Conservation (phyloP, 2,113 vertebrate genomes). For the Thryonomys swinderianus region DNA sequence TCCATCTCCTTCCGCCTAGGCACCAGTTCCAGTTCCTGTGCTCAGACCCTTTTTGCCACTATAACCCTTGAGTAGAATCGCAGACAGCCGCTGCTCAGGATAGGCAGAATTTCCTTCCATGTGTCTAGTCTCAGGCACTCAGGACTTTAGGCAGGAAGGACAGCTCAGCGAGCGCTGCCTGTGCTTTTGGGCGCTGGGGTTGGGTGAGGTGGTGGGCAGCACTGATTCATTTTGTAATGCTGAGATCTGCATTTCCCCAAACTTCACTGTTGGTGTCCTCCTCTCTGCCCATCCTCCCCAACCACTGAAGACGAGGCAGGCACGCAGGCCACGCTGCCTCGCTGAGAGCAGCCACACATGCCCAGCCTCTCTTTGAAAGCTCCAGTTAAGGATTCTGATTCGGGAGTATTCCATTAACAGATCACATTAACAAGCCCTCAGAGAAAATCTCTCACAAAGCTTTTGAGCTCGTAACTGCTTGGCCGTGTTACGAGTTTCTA, state of each 20-base stretch:
- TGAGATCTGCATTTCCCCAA: background rate
- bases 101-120: background rate
- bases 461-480: conserved; percentile 51
- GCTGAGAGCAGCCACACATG: background rate
- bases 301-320: background rate
- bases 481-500: background rate
- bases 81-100: conserved; percentile 47
- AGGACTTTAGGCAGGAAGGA: background rate
- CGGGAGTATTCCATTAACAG: conserved; percentile 10
- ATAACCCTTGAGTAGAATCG: background rate
- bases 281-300: accelerated
- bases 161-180: background rate
- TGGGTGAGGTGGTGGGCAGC: background rate
- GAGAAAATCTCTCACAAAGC: conserved; percentile 60
- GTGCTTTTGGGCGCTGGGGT: background rate
- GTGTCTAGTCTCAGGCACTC: background rate
- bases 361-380: background rate
- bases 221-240: background rate
- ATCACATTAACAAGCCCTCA: background rate
- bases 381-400: background rate
- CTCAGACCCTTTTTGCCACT: background rate
- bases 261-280: accelerated
- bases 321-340: accelerated
- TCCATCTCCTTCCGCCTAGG: background rate
- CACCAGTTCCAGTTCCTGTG: accelerated